phyloP scores from a whole-genome alignment of 2,797 vertebrate genomes.

The Enteromius treurensis region DNA sequence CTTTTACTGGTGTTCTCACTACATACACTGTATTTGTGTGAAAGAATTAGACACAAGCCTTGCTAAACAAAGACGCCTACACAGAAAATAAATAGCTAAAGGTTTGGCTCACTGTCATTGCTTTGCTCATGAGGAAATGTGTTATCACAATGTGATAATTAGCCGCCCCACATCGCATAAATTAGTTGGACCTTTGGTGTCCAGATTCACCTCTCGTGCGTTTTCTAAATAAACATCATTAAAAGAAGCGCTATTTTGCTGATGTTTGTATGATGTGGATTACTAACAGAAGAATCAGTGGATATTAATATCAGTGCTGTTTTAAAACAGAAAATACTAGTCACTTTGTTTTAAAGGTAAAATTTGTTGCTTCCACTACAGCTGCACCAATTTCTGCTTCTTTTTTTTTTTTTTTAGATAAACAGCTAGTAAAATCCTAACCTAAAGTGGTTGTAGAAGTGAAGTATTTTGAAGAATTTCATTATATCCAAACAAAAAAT shows the following conservation, averaged over 20 bases:
- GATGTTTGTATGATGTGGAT: slow-evolving; percentile 10
- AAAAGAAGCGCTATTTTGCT: neutral
- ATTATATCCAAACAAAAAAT: neutral
- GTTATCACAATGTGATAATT: slow-evolving; percentile 34
- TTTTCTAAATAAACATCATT: slow-evolving; percentile 1
- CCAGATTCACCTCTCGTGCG: slow-evolving; percentile 5
- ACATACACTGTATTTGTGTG: slow-evolving; percentile 45
- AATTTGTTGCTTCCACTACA: neutral
- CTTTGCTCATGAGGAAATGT: slow-evolving; percentile 31
- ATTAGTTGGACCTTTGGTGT: slow-evolving; percentile 13
- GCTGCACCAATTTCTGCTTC: neutral
- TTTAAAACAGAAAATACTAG: neutral
- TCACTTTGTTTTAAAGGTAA: neutral
- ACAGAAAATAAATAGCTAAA: slow-evolving; percentile 49
- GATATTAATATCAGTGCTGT: neutral
- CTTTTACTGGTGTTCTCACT: slow-evolving; percentile 15
- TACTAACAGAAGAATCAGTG: neutral
- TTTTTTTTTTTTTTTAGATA: neutral
- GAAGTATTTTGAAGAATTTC: neutral
- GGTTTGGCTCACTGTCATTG: slow-evolving; percentile 32
- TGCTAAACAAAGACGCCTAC: slow-evolving; percentile 38
- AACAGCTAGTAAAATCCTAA: neutral
- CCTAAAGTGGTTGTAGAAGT: neutral
- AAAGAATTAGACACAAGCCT: slow-evolving; percentile 23
- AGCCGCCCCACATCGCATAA: neutral